A percentile compares a stretch with the other conserved stretches of the same genome.
phyloP scores from a whole-genome alignment of 2,888 invertebrate species.

The Meandrusa payeni region DNA sequence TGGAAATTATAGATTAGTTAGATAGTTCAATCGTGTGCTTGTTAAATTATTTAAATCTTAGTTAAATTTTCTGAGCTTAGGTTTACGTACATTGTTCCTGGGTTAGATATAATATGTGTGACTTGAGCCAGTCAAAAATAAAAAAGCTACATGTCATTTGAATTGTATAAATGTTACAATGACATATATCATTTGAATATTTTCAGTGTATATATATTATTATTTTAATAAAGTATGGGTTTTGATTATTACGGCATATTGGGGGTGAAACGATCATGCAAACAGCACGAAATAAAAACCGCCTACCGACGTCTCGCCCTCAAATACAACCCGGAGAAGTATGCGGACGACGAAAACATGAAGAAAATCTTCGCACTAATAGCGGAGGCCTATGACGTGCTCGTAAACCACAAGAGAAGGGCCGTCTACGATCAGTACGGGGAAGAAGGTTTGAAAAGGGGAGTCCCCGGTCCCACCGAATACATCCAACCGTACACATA shows the following conservation, averaged over 20 bases:
- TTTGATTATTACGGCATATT: conserved; percentile 90
- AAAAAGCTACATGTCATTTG: no score
- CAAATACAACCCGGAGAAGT: conserved; percentile 82
- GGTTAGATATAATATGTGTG: no score
- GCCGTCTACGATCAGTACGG: conserved; percentile 95
- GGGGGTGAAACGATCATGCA: conserved; percentile 83
- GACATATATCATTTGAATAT: conserved; percentile 1
- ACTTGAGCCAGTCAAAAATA: no score
- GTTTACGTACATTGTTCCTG: no score
- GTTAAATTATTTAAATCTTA: no score
- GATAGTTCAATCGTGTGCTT: no score
- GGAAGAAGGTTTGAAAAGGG: conserved; percentile 91
- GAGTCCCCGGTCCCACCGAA: conserved; percentile 84
- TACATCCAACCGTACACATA: conserved; percentile 88
- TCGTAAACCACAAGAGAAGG: conserved; percentile 83
- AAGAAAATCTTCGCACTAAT: conserved; percentile 82
- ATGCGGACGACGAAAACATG: conserved; percentile 65
- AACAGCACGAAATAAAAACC: conserved; percentile 85
- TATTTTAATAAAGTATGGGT: conserved; percentile 67
- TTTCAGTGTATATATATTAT: conserved; percentile 1
- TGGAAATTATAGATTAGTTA: no score
- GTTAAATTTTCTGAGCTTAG: no score
- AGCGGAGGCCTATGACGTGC: conserved; percentile 90
- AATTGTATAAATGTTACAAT: conserved; percentile 7
- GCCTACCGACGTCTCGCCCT: conserved; percentile 82